Percentiles rank a stretch among this genome's conserved stretches.
phyloP scores from a whole-genome alignment of 2,888 invertebrate species.

The Meteorus cinctellus region DNA sequence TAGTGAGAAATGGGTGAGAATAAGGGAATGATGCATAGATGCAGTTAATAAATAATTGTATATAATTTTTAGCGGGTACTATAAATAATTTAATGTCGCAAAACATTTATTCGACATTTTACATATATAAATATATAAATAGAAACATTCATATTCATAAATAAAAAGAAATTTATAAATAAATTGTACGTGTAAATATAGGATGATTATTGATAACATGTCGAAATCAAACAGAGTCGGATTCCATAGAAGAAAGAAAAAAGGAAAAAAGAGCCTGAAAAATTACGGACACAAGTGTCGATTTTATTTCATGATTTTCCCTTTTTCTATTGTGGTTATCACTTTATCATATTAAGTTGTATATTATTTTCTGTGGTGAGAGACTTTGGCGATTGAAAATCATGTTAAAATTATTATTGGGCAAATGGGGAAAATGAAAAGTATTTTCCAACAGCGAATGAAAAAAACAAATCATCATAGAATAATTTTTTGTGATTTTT shows the following conservation, averaged over 20 bases:
- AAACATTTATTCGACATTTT: constrained; percentile 47
- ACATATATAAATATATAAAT: constrained; percentile 56
- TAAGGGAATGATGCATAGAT: constrained; percentile 28
- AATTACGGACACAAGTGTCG: neutral
- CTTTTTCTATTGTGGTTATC: constrained; percentile 19
- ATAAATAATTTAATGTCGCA: constrained; percentile 44
- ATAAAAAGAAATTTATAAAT: constrained; percentile 60
- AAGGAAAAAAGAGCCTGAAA: constrained; percentile 18
- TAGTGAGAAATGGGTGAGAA: constrained; percentile 19
- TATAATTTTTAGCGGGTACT: constrained; percentile 48
- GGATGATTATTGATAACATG: constrained; percentile 21
- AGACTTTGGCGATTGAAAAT: constrained; percentile 22
- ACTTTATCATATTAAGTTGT: constrained; percentile 28
- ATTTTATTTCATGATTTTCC: constrained; percentile 15
- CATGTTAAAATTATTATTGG: neutral
- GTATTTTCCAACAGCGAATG: neutral
- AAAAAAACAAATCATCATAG: neutral
- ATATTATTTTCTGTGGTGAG: constrained; percentile 34
- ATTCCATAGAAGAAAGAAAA: neutral
- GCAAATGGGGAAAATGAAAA: too few relatives aligned
- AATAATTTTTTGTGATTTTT: neutral
- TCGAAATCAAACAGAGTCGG: constrained; percentile 26
- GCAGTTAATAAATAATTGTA: constrained; percentile 52
- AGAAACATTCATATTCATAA: constrained; percentile 49
- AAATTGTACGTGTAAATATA: constrained; percentile 38